These are phyloP conservation scores for human DNA, from an alignment of 2,113 vertebrate genomes.

Conservation along the genomic window DNA sequence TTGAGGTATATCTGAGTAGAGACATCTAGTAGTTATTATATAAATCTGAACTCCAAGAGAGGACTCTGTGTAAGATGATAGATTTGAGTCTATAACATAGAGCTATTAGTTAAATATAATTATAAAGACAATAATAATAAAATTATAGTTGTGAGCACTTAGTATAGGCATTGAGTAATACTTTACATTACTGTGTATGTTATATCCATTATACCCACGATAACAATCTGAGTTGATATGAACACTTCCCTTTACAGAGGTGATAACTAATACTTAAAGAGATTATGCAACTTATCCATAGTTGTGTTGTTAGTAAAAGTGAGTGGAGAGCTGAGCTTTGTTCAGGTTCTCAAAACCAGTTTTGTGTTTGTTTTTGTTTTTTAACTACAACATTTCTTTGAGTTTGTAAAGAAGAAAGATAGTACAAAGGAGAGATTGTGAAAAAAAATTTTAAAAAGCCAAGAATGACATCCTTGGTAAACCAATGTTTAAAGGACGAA, in stretches of 20 bases:
- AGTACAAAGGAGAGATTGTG: background rate
- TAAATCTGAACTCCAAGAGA: background rate
- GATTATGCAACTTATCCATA: background rate
- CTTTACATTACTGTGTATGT: background rate
- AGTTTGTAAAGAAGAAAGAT: background rate
- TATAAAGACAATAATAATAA: background rate
- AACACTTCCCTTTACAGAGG: background rate
- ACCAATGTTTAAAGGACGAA: background rate
- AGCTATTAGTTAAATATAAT: background rate
- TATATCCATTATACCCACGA: background rate
- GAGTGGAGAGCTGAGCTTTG: background rate
- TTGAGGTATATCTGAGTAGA: background rate
- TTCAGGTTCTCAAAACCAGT: background rate
- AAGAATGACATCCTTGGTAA: background rate
- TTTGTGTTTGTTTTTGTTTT: background rate
- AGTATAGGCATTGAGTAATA: background rate
- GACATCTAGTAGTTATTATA: too few relatives aligned
- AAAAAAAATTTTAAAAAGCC: background rate
- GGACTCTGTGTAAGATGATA: background rate
- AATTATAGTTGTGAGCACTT: background rate
- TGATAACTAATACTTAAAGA: background rate
- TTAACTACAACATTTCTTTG: background rate
- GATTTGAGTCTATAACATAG: background rate
- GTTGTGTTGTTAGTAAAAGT: background rate
- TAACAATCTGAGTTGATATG: background rate